Evolutionary conservation across 35 echinoderm and acorn worm species (phyloP).

Genomic region (Stichopus chloronotus): DNA sequence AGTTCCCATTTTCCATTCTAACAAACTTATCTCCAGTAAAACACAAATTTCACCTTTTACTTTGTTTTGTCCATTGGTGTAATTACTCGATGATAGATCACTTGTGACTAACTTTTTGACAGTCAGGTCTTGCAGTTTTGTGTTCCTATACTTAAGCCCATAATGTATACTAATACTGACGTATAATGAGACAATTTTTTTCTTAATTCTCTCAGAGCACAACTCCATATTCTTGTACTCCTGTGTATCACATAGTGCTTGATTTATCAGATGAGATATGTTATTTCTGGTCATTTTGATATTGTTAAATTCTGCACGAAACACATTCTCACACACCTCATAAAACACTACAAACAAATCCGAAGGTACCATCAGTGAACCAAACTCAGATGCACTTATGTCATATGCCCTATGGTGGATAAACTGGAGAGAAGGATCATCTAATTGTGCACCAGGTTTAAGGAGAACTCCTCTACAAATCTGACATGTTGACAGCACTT

Average conservation of each 20-base stretch:
- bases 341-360: conserved; percentile 7
- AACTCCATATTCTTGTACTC: conserved; percentile 47
- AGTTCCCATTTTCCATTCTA: conserved; percentile 2
- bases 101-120: too few relatives aligned
- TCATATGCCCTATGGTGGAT: conserved; percentile 17
- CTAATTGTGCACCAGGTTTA: conserved; percentile 5
- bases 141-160: conserved; percentile 67
- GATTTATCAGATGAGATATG: conserved; percentile 52
- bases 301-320: conserved; percentile 43
- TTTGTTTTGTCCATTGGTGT: too few relatives aligned
- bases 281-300: conserved; percentile 56
- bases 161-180: conserved; percentile 69
- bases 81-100: too few relatives aligned
- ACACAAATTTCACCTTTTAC: too few relatives aligned
- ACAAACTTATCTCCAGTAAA: not conserved
- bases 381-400: conserved; percentile 5
- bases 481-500: too few relatives aligned
- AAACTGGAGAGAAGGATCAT: conserved; percentile 59
- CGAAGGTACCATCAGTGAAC: not conserved
- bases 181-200: conserved; percentile 47
- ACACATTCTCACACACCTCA: conserved; percentile 52
- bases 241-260: conserved; percentile 30
- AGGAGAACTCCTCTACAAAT: conserved; percentile 40
- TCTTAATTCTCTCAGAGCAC: conserved; percentile 54
- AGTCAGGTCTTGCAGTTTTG: conserved; percentile 32